Conservation (phyloP, 2,797 vertebrate species). For the Sparus aurata region DNA sequence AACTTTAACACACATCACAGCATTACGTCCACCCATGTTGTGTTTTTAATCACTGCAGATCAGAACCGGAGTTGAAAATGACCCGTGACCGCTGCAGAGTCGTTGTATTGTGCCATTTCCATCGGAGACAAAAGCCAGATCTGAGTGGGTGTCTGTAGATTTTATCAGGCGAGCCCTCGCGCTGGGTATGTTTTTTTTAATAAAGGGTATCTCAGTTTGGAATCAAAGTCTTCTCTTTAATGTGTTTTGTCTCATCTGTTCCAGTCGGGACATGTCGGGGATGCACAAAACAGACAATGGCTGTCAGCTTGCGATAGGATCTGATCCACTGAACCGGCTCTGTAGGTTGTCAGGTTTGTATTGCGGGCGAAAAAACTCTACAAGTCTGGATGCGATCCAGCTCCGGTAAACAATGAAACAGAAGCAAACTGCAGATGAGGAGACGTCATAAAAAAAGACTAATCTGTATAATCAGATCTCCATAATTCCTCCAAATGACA, state of each 20-base stretch:
- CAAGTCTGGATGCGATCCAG: slow-evolving; percentile 4
- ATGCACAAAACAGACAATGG: background rate
- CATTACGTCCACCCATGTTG: too few species aligned
- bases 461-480: slow-evolving; percentile 11
- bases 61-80: too few species aligned
- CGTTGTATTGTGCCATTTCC: too few species aligned
- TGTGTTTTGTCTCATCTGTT: slow-evolving; percentile 11
- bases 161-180: background rate
- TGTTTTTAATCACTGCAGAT: too few species aligned
- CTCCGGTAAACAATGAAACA: slow-evolving; percentile 10
- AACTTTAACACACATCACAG: too few species aligned
- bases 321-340: slow-evolving; percentile 20
- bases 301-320: background rate
- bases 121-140: too few species aligned
- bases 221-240: slow-evolving; percentile 2
- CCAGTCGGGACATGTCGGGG: background rate
- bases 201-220: background rate
- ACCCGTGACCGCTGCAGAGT: too few species aligned
- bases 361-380: background rate
- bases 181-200: slow-evolving; percentile 4
- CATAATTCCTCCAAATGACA: slow-evolving; percentile 30
- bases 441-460: slow-evolving; percentile 19
- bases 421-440: slow-evolving; percentile 9
- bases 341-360: background rate
- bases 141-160: too few species aligned